Evolutionary conservation across 2,113 vertebrate species (phyloP), one percentile per base, ranked within the genome.

Genomic region (Tringa solitaria): DNA sequence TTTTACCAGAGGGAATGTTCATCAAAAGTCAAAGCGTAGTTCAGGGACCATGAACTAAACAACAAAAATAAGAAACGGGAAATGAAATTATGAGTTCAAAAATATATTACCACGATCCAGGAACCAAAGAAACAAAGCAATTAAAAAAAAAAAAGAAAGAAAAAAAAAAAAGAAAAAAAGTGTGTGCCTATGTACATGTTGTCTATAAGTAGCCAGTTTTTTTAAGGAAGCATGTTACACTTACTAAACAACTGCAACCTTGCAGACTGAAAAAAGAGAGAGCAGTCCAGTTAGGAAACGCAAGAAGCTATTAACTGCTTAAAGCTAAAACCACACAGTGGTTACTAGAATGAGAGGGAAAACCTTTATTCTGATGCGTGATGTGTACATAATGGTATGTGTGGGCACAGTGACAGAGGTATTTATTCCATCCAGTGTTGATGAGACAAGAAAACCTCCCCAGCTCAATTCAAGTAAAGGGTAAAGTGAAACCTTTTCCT

Each of bases 1-100:
- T 32, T 94, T 93, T 73, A 92, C 73, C 80, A 73, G 35, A 65
- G 80, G 90, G 90, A 94, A 78, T 33, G 32, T 51, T 75, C 90
- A 61, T 75, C 64, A 72, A 48, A 78, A 94, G 23, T 84, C 69
- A 92, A 78, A 84, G 41, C 43, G 7, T 41, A 73, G 65, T 41
- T 89, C 83, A 87, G 83, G n/a, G 41, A 20, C 67, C 1, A 6
- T 72, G 78, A 79, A n/a, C 51, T 63, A 18, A 82, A 63, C 67
- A 64, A 24, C 9, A 46, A 45, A 68, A 95, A 77, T 69, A 48
- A 80, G 79, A 65, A 78, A 51, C 0, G 0, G 83, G 69, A 95
- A 90, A 78, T 30, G 35, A 84, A 96, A 81, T 90, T 48, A 19
- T 7, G 16, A 72, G 14, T 89, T 94, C 12, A 59, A 69, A 90